These are phyloP conservation scores for Corythornis vintsioides DNA, from an alignment of 2,113 vertebrate genomes.

Conservation along the genomic window DNA sequence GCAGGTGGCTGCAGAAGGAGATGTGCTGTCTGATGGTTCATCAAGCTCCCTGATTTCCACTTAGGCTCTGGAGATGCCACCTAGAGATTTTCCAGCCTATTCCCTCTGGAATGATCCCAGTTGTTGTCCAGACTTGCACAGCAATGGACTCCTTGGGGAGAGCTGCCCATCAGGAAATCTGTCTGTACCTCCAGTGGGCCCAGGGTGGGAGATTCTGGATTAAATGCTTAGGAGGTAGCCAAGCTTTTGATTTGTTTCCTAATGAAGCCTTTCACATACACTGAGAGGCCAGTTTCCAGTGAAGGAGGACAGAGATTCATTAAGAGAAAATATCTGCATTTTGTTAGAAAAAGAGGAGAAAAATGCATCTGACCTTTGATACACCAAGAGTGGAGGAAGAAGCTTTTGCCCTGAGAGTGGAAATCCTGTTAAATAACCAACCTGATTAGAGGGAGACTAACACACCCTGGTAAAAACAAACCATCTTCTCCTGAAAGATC, in stretches of 20 bases:
- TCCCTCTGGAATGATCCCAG: accelerated
- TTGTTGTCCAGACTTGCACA: background rate
- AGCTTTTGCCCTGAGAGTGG: background rate
- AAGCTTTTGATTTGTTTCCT: background rate
- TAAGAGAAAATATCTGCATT: background rate
- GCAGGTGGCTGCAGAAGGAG: background rate
- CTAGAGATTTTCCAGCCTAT: background rate
- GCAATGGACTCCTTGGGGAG: background rate
- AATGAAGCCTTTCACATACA: background rate
- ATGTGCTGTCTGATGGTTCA: background rate
- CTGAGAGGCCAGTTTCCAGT: background rate
- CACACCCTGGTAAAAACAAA: background rate
- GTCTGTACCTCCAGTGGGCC: accelerated
- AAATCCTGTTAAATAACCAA: background rate
- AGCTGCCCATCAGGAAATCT: background rate
- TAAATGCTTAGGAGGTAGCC: background rate
- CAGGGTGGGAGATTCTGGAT: background rate
- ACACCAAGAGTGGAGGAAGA: background rate
- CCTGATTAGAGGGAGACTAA: background rate
- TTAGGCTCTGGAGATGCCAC: background rate
- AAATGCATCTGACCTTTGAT: background rate
- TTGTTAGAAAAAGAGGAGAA: background rate
- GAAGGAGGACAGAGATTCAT: background rate
- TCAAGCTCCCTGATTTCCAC: background rate
- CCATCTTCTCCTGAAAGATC: background rate